Evolutionary conservation across 2,888 invertebrate genomes (phyloP), one percentile per base, ranked within the genome.

Genomic region (Meganola albula): DNA sequence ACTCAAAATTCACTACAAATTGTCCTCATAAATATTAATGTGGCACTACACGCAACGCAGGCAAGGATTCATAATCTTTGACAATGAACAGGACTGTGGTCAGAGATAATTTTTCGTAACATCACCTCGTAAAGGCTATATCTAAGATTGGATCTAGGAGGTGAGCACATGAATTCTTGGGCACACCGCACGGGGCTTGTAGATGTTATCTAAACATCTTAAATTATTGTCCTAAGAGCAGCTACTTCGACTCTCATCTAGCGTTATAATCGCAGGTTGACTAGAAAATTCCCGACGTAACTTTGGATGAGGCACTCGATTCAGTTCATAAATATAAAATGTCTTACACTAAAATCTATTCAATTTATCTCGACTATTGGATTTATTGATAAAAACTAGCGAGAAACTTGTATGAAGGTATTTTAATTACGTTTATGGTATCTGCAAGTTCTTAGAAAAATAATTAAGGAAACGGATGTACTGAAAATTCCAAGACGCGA

Each of bases 201-300:
- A 82, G 83, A 84, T 84, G 58, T 52, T 82, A 83, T 84, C 84
- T 74, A 67, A 74, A 79, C 78, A 77, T 78, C 79, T 84, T 84
- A 83, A 83, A 79, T 83, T 83, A 83, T 83, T 79, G 76, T 78
- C 78, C 64, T 58, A 67, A 57, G 64, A 56, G 58, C 60, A 51
- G 74, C 77, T 77, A 74, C 77, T 61, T 66, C 62, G 61, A 50
- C 65, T 63, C 71, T 72, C 77, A 67, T 73, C 74, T 69, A 61
- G 71, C 61, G 60, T 59, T 68, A 66, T 72, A 74, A 71, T 66
- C 69, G 53, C 50, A 63, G 54, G 54, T 53, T 45, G 52, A 46
- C 56, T 57, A 63, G 59, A 49, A 55, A 63, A 67, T 63, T 42
- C 29, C 61, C 52, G 46, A 39, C 52, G 43, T 35, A 42, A 31